Conservation (phyloP, 2,113 vertebrate species). For the Mesocricetus auratus region DNA sequence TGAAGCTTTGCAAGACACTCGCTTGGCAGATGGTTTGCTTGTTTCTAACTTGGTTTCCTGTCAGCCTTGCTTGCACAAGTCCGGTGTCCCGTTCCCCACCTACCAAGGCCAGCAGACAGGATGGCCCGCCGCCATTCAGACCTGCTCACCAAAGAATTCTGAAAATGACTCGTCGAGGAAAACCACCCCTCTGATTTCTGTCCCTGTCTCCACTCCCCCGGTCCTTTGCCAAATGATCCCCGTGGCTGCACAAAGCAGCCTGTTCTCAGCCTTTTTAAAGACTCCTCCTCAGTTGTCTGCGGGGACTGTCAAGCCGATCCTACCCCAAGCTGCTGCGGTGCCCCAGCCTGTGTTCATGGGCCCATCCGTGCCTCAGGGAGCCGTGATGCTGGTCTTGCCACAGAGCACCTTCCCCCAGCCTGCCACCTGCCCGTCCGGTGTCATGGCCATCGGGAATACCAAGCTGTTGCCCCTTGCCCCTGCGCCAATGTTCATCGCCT, state of each 20-base stretch:
- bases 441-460: conserved; percentile 92
- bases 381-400: conserved; percentile 97
- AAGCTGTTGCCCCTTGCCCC: conserved; percentile 96
- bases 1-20: conserved; percentile 58
- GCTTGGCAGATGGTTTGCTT: not conserved
- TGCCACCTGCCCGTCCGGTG: conserved; percentile 81
- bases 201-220: conserved; percentile 86
- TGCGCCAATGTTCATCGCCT: conserved; percentile 92
- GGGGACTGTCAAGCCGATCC: conserved; percentile 87
- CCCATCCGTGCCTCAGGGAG: conserved; percentile 91
- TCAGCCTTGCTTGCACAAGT: conserved; percentile 70
- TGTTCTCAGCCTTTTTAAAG: conserved; percentile 93
- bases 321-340: conserved; percentile 87
- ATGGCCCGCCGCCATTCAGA: conserved; percentile 53
- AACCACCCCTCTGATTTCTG: conserved; percentile 82
- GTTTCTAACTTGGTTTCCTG: conserved; percentile 58
- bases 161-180: conserved; percentile 85
- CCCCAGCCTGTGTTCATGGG: conserved; percentile 92
- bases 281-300: conserved; percentile 86
- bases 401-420: conserved; percentile 88
- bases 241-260: conserved; percentile 87
- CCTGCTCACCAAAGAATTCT: conserved; percentile 81
- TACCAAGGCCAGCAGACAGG: conserved; percentile 70
- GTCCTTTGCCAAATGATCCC: conserved; percentile 97
- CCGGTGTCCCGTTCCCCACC: conserved; percentile 33